Percentiles rank a stretch among this genome's conserved stretches.
Evolutionary conservation across 1,140 invertebrate genomes (phyloP).

Genomic region (Hypsibius dujardini): DNA sequence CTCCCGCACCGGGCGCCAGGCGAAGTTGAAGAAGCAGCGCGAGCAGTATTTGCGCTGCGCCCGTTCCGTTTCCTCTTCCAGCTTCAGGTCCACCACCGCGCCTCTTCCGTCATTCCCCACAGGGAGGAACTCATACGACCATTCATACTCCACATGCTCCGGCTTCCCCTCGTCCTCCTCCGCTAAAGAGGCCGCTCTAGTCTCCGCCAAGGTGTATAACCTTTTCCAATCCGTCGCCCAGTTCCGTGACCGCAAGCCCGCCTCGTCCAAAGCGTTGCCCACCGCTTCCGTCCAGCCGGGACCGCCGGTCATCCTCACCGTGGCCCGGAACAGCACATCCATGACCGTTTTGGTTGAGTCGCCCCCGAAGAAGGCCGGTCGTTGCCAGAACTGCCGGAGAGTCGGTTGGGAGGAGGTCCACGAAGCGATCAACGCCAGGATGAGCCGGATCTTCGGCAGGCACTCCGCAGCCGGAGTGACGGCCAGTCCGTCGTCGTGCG

Average conservation of each 20-base stretch:
- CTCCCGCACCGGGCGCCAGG: neutral
- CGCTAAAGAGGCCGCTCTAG: no score
- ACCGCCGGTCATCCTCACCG: no score
- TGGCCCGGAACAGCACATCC: neutral
- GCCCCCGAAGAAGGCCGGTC: neutral
- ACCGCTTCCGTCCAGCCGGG: no score
- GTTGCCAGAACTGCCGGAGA: neutral
- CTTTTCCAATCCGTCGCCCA: no score
- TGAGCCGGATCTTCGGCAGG: neutral
- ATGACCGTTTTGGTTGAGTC: constrained; percentile 9
- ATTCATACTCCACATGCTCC: neutral
- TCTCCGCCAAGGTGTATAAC: no score
- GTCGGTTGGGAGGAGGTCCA: neutral
- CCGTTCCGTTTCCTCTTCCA: neutral
- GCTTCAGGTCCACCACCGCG: neutral
- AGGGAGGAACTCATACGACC: neutral
- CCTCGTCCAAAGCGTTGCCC: no score
- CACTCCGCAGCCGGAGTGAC: neutral
- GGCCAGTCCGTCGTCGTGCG: neutral
- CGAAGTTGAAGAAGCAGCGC: neutral
- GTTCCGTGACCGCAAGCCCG: no score
- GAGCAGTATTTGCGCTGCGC: neutral
- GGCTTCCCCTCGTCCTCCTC: no score
- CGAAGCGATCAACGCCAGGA: neutral
- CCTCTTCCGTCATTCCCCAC: neutral